A percentile compares a stretch with the other conserved stretches of the same genome.
phyloP scores from a whole-genome alignment of 2,888 invertebrate genomes.

The Monoplex corrugatus region DNA sequence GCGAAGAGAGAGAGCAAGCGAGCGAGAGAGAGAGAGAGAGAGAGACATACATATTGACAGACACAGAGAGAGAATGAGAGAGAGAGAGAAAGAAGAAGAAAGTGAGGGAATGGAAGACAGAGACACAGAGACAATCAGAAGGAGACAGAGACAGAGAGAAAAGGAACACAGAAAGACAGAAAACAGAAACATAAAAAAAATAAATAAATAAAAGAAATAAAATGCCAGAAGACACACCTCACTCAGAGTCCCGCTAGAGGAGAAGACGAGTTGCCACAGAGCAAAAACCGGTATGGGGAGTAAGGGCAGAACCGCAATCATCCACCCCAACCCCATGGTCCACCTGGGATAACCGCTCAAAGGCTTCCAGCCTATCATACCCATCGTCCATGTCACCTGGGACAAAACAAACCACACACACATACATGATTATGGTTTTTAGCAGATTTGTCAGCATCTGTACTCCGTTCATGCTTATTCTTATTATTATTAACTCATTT shows the following conservation, averaged over 20 bases:
- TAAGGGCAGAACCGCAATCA: constrained; percentile 53
- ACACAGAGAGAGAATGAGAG: too few relatives aligned
- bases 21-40: constrained; percentile 26
- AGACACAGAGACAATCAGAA: not conserved
- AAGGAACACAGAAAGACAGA: not conserved
- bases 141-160: not conserved
- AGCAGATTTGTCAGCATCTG: too few relatives aligned
- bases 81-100: too few relatives aligned
- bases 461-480: too few relatives aligned
- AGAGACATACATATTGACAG: too few relatives aligned
- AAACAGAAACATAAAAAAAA: not conserved
- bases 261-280: not conserved
- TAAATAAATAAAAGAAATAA: not conserved
- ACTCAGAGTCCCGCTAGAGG: not conserved
- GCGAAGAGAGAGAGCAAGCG: constrained; percentile 34
- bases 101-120: too few relatives aligned
- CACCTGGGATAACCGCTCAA: constrained; percentile 50
- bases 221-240: constrained; percentile 8
- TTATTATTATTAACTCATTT: too few relatives aligned
- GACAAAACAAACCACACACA: too few relatives aligned
- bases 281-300: constrained; percentile 49
- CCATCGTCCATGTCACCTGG: constrained; percentile 52
- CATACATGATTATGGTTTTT: too few relatives aligned
- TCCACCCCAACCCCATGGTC: constrained; percentile 48
- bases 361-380: constrained; percentile 46